Base-by-base conservation (phyloP, 2,888 invertebrate genomes). In the Acleris literana region DNA sequence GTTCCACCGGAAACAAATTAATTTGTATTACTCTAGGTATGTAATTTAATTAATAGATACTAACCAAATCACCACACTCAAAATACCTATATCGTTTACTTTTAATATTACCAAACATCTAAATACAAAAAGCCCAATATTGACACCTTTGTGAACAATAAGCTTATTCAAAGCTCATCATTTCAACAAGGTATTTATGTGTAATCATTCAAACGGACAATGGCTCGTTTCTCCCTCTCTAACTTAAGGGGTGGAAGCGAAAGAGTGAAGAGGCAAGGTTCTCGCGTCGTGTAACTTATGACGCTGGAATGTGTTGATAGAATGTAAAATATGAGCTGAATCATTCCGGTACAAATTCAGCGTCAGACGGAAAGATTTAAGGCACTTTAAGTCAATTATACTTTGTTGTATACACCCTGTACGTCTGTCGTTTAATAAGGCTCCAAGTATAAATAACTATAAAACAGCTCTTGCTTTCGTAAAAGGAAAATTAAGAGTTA, bases 191-290 rank as follows among this genome's bases (percentile, higher is more conserved):
- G 83, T 82, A 83, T 87, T 88, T 91, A 88, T 84, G 89, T 90
- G 90, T 90, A 90, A 90, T 92, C 91, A 91, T 91, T 89, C 88
- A 86, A 86, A 86, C 84, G 87, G 88, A 92, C 90, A 91, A 90
- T 89, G 82, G 83, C 70, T 67, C 72, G 72, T 74, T 71, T 76
- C 73, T 82, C 86, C 82, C 83, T 74, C 77, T 85, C 80, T 73
- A 73, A 68, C 80, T 62, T 74, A 77, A 39, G 76, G 71, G 69
- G 68, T 69, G 78, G 71, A 72, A 68, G 58, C 58, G 65, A 71
- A 72, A 68, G 74, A 76, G 73, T 71, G 83, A 87, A 79, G 87
- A 87, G 74, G 79, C 77, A 80, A 78, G 76, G 73, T 73, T 74
- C 83, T 84, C 85, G 85, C 85, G 80, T 72, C 80, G 72, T 75